Evolutionary conservation across 2,797 vertebrate genomes (phyloP).

Genomic region (Acrossocheilus fasciatus): DNA sequence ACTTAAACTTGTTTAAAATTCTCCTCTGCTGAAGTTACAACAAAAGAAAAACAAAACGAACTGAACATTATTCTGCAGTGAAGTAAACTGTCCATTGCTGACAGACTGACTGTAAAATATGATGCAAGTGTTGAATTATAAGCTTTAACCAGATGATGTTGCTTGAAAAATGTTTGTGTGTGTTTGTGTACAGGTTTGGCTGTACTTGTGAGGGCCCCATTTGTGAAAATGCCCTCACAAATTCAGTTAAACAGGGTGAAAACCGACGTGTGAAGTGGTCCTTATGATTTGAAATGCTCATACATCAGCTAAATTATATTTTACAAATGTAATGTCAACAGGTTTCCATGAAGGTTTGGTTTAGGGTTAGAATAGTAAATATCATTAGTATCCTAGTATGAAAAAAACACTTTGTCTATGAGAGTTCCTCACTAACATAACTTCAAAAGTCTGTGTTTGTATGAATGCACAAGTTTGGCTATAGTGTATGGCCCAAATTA

Average conservation of each 20-base stretch:
- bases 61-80: not conserved
- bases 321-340: not conserved
- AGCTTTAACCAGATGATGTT: slow-evolving; percentile 3
- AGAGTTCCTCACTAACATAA: not conserved
- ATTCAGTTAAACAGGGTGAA: not conserved
- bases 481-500: not conserved
- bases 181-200: not conserved
- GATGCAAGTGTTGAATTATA: not conserved
- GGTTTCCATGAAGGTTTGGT: not conserved
- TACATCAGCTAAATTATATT: slow-evolving; percentile 2
- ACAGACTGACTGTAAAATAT: slow-evolving; percentile 2
- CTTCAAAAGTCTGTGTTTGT: not conserved
- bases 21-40: not conserved
- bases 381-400: not conserved
- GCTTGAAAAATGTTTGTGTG: not conserved
- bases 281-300: not conserved
- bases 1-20: slow-evolving; percentile 14
- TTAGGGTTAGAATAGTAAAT: not conserved
- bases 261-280: not conserved
- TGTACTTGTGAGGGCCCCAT: not conserved
- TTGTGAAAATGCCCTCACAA: not conserved
- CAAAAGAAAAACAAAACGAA: not conserved
- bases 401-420: too few species aligned
- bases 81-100: not conserved
- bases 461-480: not conserved